A percentile compares a stretch with the other conserved stretches of the same genome.
phyloP scores from a whole-genome alignment of 2,888 invertebrate species.

The Microchrysa polita region DNA sequence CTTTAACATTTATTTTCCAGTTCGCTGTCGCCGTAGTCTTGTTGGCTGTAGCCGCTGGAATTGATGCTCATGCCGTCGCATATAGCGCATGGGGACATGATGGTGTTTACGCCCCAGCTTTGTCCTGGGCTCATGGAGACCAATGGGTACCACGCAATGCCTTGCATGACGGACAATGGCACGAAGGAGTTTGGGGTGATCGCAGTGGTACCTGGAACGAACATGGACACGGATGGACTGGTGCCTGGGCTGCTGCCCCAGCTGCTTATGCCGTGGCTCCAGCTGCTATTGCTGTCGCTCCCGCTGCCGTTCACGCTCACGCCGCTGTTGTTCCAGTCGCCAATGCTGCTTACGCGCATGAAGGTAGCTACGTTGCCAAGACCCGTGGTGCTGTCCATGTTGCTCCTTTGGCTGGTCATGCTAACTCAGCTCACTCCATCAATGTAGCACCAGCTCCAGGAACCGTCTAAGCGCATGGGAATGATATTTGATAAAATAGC shows the following conservation, averaged over 20 bases:
- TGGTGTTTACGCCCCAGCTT: conserved; percentile 48
- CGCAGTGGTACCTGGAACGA: no score
- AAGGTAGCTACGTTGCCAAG: no score
- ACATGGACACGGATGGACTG: no score
- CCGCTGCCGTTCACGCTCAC: not conserved
- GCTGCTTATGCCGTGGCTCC: conserved; percentile 36
- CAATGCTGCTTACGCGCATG: conserved; percentile 48
- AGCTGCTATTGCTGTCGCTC: conserved; percentile 28
- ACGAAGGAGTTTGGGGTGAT: no score
- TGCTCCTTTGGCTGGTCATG: no score
- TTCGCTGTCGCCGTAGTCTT: no score
- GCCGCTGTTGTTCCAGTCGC: conserved; percentile 47
- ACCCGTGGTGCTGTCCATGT: no score
- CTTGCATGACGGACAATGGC: no score
- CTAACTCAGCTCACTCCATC: conserved; percentile 53
- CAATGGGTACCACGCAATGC: no score
- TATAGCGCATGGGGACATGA: conserved; percentile 46
- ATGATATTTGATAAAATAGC: no score
- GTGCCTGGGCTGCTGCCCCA: conserved; percentile 13
- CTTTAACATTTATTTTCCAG: conserved; percentile 50
- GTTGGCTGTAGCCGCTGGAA: no score
- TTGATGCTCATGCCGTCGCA: no score
- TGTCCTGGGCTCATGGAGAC: conserved; percentile 51
- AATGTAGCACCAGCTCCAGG: conserved; percentile 65
- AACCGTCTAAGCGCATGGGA: conserved; percentile 55